These are phyloP conservation scores for Venusia cambrica DNA, from an alignment of 2,888 invertebrate species.

Conservation along the genomic window DNA sequence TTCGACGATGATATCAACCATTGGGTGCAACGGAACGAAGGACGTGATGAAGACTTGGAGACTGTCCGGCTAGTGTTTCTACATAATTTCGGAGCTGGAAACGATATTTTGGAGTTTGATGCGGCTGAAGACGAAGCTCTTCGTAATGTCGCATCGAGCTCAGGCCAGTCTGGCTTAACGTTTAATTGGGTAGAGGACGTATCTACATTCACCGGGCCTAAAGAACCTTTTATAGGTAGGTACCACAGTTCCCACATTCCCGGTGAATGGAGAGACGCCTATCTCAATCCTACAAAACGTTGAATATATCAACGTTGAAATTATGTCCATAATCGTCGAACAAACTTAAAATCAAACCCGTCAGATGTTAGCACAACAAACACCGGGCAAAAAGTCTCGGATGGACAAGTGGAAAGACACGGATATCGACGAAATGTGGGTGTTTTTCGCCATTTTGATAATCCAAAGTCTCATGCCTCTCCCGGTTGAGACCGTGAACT, in stretches of 20 bases:
- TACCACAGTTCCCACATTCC: not conserved
- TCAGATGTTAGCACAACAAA: too few relatives aligned
- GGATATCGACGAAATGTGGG: conserved; percentile 8
- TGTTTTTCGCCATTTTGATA: conserved; percentile 7
- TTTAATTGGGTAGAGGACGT: conserved; percentile 1
- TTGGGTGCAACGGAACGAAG: too few relatives aligned
- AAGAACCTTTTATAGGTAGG: not conserved
- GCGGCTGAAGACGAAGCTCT: too few relatives aligned
- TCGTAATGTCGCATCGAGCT: conserved; percentile 1
- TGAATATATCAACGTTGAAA: too few relatives aligned
- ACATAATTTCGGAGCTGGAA: not conserved
- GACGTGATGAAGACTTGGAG: too few relatives aligned
- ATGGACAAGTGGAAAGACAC: not conserved
- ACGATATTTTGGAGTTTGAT: not conserved
- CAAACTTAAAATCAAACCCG: too few relatives aligned
- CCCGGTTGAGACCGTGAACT: conserved; percentile 8
- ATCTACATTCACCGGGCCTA: conserved; percentile 1
- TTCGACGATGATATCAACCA: too few relatives aligned
- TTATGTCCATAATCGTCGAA: too few relatives aligned
- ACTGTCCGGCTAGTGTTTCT: not conserved
- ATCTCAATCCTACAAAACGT: too few relatives aligned
- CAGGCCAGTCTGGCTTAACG: not conserved
- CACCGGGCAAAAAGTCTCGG: not conserved
- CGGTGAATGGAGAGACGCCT: conserved; percentile 1
- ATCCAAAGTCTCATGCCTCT: conserved; percentile 7